These are phyloP conservation scores for Babylonia areolata DNA, from an alignment of 1,140 invertebrate genomes.

Conservation along the genomic window DNA sequence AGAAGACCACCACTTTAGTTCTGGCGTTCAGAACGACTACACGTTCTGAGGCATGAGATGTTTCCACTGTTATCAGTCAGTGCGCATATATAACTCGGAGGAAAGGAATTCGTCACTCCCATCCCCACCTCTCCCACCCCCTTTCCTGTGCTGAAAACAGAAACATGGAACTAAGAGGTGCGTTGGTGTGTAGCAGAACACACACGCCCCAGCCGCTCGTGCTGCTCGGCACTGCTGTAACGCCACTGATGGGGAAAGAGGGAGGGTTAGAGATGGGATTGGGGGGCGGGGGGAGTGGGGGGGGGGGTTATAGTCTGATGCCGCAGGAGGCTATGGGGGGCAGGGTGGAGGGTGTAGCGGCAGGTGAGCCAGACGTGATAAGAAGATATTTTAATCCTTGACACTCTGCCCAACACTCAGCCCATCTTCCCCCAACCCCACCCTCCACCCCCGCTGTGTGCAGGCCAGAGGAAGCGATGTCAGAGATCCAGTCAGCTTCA, in stretches of 20 bases:
- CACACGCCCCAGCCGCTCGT: background rate
- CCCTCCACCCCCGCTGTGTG: background rate
- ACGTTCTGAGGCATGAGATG: too few relatives aligned
- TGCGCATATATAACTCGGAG: background rate
- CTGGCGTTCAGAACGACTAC: too few relatives aligned
- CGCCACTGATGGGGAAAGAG: background rate
- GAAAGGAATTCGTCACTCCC: background rate
- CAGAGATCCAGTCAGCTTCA: too few relatives aligned
- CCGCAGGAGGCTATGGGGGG: conserved; percentile 1
- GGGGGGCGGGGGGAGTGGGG: background rate
- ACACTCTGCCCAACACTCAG: background rate
- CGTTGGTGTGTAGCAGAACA: background rate
- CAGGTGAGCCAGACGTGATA: conserved; percentile 7
- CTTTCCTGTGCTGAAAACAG: background rate
- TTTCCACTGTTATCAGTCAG: conserved; percentile 1
- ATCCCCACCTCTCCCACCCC: background rate
- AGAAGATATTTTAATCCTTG: conserved; percentile 7
- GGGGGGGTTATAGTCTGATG: background rate
- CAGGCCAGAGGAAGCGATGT: too few relatives aligned
- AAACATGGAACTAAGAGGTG: background rate
- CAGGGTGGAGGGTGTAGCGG: background rate
- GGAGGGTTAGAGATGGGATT: background rate
- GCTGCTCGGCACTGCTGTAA: background rate
- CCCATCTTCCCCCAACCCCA: background rate
- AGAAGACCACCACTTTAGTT: too few relatives aligned